Conservation (phyloP, 1,140 invertebrate genomes). For the Drosophila prosaltans region DNA sequence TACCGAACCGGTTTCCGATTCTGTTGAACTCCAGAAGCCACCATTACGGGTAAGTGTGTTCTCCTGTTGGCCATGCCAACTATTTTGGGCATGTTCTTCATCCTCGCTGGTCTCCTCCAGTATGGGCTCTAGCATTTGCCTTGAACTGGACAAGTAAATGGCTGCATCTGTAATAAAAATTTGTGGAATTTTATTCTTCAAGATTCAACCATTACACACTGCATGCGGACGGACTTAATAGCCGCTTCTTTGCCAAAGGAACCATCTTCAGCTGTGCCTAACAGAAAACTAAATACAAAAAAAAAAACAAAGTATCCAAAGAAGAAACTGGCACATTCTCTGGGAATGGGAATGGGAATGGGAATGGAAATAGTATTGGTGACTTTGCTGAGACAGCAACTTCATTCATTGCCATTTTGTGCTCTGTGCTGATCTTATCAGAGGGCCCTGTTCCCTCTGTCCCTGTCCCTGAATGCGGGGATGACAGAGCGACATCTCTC, state of each 20-base stretch:
- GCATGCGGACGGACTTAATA: slow-evolving; percentile 25
- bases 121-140: slow-evolving; percentile 86
- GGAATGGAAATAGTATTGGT: slow-evolving; percentile 3
- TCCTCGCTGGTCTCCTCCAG: slow-evolving; percentile 90
- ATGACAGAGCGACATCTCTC: slow-evolving; percentile 8
- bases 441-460: slow-evolving; percentile 7
- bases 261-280: slow-evolving; percentile 54
- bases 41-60: slow-evolving; percentile 37
- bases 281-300: slow-evolving; percentile 42
- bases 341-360: not conserved
- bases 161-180: slow-evolving; percentile 66
- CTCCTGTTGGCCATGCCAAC: slow-evolving; percentile 61
- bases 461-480: slow-evolving; percentile 9
- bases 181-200: no score
- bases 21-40: slow-evolving; percentile 85
- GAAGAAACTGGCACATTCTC: slow-evolving; percentile 29
- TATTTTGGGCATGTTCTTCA: slow-evolving; percentile 84
- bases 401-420: slow-evolving; percentile 29
- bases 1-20: slow-evolving; percentile 86
- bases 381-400: slow-evolving; percentile 15
- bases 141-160: slow-evolving; percentile 73
- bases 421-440: slow-evolving; percentile 38
- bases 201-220: not conserved
- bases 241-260: slow-evolving; percentile 37
- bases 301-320: slow-evolving; percentile 3